These are phyloP conservation scores for Onychomys arenicola DNA, from an alignment of 2,797 vertebrate species.

Conservation along the genomic window DNA sequence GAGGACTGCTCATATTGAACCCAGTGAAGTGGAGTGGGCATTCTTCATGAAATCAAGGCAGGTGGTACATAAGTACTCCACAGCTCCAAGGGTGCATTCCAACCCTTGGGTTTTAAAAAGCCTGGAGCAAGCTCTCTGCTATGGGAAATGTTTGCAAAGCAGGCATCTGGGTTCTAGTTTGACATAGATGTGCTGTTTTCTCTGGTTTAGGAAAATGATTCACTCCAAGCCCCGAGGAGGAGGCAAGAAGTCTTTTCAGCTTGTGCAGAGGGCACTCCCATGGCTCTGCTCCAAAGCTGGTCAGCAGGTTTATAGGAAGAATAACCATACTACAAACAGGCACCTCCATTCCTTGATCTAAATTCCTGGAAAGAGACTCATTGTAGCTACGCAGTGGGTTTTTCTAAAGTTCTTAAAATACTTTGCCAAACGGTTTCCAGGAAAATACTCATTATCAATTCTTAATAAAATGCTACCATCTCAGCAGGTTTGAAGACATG, in stretches of 20 bases:
- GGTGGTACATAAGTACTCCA: conserved; percentile 30
- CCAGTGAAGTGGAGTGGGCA: not conserved
- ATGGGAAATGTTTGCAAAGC: conserved; percentile 60
- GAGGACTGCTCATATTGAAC: not conserved
- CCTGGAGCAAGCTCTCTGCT: conserved; percentile 50
- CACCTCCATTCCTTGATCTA: conserved; percentile 28
- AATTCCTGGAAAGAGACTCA: conserved; percentile 60
- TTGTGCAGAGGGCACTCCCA: not conserved
- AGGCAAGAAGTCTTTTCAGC: not conserved
- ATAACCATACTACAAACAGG: not conserved
- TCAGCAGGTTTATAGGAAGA: conserved; percentile 34
- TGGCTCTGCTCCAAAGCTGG: conserved; percentile 30
- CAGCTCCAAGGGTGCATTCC: conserved; percentile 13
- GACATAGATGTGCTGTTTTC: conserved; percentile 72
- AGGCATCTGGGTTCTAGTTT: conserved; percentile 67
- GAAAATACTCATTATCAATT: conserved; percentile 61
- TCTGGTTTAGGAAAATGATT: conserved; percentile 59
- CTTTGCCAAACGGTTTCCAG: conserved; percentile 66
- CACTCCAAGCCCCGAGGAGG: not conserved
- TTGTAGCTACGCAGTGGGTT: not conserved
- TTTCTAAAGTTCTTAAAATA: conserved; percentile 49
- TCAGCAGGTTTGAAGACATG: not conserved
- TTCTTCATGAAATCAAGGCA: conserved; percentile 27
- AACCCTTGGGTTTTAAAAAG: conserved; percentile 15
- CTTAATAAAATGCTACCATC: conserved; percentile 57